Evolutionary conservation across 2,888 invertebrate genomes (phyloP).

Genomic region (Ariolimax columbianus): DNA sequence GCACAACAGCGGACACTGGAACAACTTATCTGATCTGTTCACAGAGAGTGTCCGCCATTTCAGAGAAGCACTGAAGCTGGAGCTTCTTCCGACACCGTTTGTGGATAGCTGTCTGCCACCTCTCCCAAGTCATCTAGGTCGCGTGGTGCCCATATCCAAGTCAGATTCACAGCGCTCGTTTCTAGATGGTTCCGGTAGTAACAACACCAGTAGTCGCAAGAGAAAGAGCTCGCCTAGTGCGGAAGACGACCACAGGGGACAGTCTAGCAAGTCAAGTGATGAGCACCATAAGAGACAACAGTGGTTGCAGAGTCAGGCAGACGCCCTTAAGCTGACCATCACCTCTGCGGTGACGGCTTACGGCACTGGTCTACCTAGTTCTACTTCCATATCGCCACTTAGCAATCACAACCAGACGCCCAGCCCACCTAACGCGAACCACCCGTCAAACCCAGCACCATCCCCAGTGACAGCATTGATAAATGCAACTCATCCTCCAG

Average conservation of each 20-base stretch:
- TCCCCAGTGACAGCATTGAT: slow-evolving; percentile 90
- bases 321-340: slow-evolving; percentile 67
- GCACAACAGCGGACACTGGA: slow-evolving; percentile 76
- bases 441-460: slow-evolving; percentile 72
- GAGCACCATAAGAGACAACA: slow-evolving; percentile 67
- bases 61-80: slow-evolving; percentile 75
- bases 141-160: slow-evolving; percentile 39
- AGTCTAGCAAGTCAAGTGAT: slow-evolving; percentile 39
- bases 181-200: slow-evolving; percentile 55
- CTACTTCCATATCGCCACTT: slow-evolving; percentile 72
- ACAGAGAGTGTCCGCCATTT: slow-evolving; percentile 76
- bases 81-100: slow-evolving; percentile 73
- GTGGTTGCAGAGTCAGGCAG: slow-evolving; percentile 70
- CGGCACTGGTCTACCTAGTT: slow-evolving; percentile 83
- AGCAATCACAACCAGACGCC: slow-evolving; percentile 70
- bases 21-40: slow-evolving; percentile 73
- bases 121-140: slow-evolving; percentile 48
- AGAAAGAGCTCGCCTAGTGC: slow-evolving; percentile 74
- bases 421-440: slow-evolving; percentile 67
- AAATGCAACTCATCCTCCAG: slow-evolving; percentile 91
- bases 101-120: slow-evolving; percentile 70
- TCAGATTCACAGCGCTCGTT: slow-evolving; percentile 31
- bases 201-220: slow-evolving; percentile 65
- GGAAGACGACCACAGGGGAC: slow-evolving; percentile 64
- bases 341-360: slow-evolving; percentile 61